Evolutionary conservation across 2,113 vertebrate genomes (phyloP).

Genomic region (Fulmarus glacialis): DNA sequence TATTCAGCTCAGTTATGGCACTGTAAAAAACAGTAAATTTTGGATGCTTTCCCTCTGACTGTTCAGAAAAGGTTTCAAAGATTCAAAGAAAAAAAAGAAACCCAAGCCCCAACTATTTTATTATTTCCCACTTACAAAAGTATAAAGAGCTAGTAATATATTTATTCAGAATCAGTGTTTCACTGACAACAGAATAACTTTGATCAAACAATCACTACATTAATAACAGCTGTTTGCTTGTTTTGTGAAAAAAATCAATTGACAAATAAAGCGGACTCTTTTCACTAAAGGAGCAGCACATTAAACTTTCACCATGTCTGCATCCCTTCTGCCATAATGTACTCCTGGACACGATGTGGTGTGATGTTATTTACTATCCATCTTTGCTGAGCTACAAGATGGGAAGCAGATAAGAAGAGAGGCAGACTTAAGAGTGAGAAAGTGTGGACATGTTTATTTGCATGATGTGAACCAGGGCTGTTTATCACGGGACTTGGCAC

Average conservation of each 20-base stretch:
- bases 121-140: background rate
- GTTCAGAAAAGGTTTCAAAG: background rate
- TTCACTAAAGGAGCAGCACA: background rate
- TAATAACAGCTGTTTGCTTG: background rate
- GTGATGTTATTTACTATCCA: background rate
- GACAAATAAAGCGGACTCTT: background rate
- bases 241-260: background rate
- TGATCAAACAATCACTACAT: background rate
- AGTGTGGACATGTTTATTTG: background rate
- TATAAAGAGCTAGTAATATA: background rate
- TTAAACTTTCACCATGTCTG: background rate
- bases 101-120: background rate
- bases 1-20: background rate
- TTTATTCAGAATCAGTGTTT: background rate
- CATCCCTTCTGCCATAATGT: background rate
- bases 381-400: background rate
- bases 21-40: background rate
- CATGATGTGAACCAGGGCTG: background rate
- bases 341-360: background rate
- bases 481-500: background rate
- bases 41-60: background rate
- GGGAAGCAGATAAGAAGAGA: background rate
- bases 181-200: background rate
- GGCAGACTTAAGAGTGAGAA: background rate
- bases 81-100: background rate